These are phyloP conservation scores for Kradibia gibbosae DNA, from an alignment of 1,140 invertebrate species.

Conservation along the genomic window DNA sequence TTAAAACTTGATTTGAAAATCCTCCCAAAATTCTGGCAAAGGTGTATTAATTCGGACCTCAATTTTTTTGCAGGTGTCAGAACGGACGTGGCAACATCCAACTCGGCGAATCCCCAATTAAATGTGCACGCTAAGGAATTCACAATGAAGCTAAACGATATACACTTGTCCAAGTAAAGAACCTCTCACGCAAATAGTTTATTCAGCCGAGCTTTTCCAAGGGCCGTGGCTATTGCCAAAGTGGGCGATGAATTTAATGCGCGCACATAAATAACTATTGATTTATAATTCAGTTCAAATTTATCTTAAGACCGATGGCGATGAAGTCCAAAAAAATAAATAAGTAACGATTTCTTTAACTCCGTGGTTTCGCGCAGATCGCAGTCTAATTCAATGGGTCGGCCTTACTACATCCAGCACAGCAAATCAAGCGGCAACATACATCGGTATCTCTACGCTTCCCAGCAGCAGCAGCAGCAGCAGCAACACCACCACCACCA, in stretches of 20 bases:
- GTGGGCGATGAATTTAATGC: too few species aligned
- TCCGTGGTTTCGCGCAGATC: conserved; percentile 56
- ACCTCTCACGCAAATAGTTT: neutral
- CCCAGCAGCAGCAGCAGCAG: conserved; percentile 66
- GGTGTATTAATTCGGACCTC: too few species aligned
- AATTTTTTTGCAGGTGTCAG: conserved; percentile 62
- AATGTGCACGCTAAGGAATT: conserved; percentile 91
- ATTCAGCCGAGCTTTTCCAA: too few species aligned
- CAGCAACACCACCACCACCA: too few species aligned
- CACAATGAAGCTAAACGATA: conserved; percentile 81
- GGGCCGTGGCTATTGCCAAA: too few species aligned
- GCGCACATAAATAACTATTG: too few species aligned
- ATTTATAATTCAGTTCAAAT: too few species aligned
- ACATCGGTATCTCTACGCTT: conserved; percentile 70
- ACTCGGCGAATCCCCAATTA: conserved; percentile 73
- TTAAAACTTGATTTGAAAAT: conserved; percentile 49
- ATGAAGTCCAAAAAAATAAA: too few species aligned
- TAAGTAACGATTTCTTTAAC: too few species aligned
- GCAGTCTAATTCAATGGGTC: conserved; percentile 63
- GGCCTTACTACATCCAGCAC: conserved; percentile 72
- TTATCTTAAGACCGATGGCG: too few species aligned
- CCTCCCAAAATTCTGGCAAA: too few species aligned
- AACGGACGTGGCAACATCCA: conserved; percentile 65
- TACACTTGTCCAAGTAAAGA: conserved; percentile 75
- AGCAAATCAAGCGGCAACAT: conserved; percentile 78